A percentile compares a stretch with the other conserved stretches of the same genome.
Evolutionary conservation across 2,113 vertebrate genomes (phyloP).

Genomic region (Neotoma lepida): DNA sequence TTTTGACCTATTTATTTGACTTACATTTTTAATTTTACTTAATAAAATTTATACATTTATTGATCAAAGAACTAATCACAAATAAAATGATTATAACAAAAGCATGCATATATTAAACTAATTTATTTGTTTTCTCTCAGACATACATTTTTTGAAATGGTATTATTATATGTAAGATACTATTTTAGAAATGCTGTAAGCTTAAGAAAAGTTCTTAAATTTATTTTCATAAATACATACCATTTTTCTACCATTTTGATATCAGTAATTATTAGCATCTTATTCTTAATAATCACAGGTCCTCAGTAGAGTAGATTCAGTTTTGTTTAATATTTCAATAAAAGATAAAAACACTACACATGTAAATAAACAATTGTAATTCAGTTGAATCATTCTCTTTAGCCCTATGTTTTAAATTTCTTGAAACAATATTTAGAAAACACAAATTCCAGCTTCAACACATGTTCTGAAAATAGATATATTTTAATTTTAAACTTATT

Average conservation of each 20-base stretch:
- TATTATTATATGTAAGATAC: background rate
- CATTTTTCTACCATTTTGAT: background rate
- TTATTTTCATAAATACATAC: background rate
- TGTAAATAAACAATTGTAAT: background rate
- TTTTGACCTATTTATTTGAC: background rate
- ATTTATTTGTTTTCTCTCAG: background rate
- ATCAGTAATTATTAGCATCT: background rate
- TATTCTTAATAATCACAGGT: background rate
- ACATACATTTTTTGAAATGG: background rate
- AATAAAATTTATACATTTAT: background rate
- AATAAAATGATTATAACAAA: background rate
- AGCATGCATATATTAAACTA: background rate
- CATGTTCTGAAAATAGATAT: constrained; percentile 3
- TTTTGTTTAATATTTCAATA: background rate
- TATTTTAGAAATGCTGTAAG: background rate
- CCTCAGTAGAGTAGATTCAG: background rate
- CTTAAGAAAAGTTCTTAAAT: background rate
- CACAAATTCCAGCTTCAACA: background rate
- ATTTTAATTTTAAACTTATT: background rate
- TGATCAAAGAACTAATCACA: background rate
- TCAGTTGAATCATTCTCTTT: background rate
- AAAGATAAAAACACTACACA: background rate
- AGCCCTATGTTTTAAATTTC: background rate
- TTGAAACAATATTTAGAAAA: background rate
- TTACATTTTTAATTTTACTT: background rate